Conservation (phyloP, 2,113 vertebrate genomes). For the Plectropomus leopardus region DNA sequence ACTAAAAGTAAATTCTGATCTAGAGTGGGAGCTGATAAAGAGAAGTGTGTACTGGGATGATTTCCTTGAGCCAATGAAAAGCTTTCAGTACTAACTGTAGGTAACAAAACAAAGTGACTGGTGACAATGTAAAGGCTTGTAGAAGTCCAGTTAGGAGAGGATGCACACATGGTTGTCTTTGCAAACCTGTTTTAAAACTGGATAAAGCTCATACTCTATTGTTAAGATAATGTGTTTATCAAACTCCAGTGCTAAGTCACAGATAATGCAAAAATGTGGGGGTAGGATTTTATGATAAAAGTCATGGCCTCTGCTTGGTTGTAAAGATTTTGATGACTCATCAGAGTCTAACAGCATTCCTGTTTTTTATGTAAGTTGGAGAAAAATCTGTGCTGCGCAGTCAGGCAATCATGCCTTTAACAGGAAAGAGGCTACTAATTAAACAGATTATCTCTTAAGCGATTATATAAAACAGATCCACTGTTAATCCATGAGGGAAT, state of each 20-base stretch:
- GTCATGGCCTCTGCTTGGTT: not conserved
- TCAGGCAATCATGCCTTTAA: not conserved
- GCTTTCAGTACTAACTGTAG: not conserved
- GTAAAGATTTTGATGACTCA: not conserved
- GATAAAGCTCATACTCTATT: not conserved
- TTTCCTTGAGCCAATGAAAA: not conserved
- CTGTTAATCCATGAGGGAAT: conserved; percentile 3
- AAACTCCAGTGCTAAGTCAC: not conserved
- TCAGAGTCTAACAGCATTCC: not conserved
- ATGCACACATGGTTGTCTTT: not conserved
- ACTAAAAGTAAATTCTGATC: not conserved
- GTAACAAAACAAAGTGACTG: not conserved
- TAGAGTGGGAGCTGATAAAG: not conserved
- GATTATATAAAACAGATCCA: not conserved
- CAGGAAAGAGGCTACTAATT: not conserved
- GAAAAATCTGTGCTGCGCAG: not conserved
- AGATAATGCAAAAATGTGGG: not conserved
- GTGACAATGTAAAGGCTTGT: not conserved
- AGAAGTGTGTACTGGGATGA: not conserved
- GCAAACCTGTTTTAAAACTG: not conserved
- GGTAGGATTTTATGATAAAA: not conserved
- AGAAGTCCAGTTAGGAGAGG: not conserved
- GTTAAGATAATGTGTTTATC: not conserved
- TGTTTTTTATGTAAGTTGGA: not conserved
- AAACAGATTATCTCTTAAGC: not conserved